These are phyloP conservation scores for Scaptomyza reducta DNA, from an alignment of 2,888 invertebrate genomes.

Conservation along the genomic window DNA sequence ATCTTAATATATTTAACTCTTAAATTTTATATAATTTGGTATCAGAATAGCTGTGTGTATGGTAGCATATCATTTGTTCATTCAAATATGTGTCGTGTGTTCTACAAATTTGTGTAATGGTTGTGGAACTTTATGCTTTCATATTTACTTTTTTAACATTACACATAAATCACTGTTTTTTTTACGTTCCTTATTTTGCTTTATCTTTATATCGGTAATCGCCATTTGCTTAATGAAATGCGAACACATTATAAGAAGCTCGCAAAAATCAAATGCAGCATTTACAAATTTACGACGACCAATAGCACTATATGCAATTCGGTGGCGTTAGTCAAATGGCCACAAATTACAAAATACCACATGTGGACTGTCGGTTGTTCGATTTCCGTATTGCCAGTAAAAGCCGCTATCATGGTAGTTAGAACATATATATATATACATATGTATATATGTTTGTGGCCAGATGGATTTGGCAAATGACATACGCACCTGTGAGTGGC, in stretches of 20 bases:
- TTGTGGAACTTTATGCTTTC: neutral
- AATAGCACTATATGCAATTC: constrained; percentile 40
- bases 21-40: no score
- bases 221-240: no score
- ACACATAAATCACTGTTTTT: neutral
- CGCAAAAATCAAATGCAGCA: no score
- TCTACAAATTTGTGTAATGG: neutral
- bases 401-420: constrained; percentile 22
- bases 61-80: no score
- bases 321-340: constrained; percentile 24
- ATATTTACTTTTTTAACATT: neutral
- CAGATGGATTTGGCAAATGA: constrained; percentile 18
- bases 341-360: constrained; percentile 36
- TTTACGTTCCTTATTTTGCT: no score
- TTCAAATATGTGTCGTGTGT: no score
- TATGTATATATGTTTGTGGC: constrained; percentile 7
- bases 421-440: neutral
- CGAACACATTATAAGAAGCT: no score
- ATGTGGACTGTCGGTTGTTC: neutral
- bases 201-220: no score
- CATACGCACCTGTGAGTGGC: constrained; percentile 42
- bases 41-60: no score
- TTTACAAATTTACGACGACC: no score
- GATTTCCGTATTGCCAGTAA: constrained; percentile 2
- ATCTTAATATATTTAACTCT: neutral